Evolutionary conservation across 2,797 vertebrate genomes (phyloP).

Genomic region (Xenops minutus): DNA sequence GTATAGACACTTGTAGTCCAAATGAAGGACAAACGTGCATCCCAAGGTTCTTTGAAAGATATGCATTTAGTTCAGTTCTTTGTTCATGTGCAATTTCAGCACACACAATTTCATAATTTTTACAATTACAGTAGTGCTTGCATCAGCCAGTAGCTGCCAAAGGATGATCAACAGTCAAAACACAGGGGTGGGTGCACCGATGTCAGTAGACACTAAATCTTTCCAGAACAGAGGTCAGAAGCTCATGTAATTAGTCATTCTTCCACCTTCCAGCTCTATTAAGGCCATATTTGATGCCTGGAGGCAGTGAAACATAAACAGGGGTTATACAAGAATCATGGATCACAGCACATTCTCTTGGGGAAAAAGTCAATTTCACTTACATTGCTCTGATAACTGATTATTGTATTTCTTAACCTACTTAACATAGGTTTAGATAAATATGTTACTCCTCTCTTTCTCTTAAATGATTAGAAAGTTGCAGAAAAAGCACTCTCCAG

Average conservation of each 20-base stretch:
- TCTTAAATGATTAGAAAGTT: background rate
- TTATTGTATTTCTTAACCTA: background rate
- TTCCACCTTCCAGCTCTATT: background rate
- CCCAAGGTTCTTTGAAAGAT: background rate
- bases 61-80: background rate
- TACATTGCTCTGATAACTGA: background rate
- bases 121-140: background rate
- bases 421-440: background rate
- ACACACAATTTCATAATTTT: background rate
- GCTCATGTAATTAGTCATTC: constrained; percentile 14
- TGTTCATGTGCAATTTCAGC: background rate
- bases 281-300: background rate
- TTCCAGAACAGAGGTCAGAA: background rate
- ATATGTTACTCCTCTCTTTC: background rate
- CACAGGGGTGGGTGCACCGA: background rate
- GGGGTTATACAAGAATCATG: background rate
- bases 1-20: background rate
- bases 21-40: background rate
- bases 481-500: background rate
- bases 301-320: constrained; percentile 1
- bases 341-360: background rate
- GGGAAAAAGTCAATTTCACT: background rate
- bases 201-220: constrained; percentile 1
- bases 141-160: background rate
- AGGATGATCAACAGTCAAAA: constrained; percentile 24